These are phyloP conservation scores for Philopedon plagiatum DNA, from an alignment of 2,888 invertebrate genomes.

Conservation along the genomic window DNA sequence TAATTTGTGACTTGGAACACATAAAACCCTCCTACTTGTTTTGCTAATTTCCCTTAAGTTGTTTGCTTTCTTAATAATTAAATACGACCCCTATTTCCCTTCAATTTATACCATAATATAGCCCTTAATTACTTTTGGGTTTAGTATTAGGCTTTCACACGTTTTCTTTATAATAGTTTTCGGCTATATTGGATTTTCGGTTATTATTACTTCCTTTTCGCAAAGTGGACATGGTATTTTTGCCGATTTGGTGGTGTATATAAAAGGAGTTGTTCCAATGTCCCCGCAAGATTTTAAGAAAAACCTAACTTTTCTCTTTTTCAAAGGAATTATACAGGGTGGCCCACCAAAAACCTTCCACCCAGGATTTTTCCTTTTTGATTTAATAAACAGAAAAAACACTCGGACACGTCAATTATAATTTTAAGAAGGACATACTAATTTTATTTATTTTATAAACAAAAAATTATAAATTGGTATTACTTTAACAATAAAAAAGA, in stretches of 20 bases:
- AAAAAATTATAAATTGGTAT: neutral
- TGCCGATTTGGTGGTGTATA: too few relatives aligned
- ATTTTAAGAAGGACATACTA: too few relatives aligned
- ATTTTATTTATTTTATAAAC: too few relatives aligned
- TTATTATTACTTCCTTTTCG: neutral
- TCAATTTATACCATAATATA: slow-evolving; percentile 26
- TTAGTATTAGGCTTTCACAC: slow-evolving; percentile 8
- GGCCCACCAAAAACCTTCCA: too few relatives aligned
- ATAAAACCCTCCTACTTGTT: slow-evolving; percentile 44
- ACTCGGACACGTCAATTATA: too few relatives aligned
- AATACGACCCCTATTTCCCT: slow-evolving; percentile 18
- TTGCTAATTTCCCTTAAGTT: slow-evolving; percentile 43
- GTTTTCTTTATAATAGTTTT: neutral
- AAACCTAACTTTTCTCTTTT: too few relatives aligned
- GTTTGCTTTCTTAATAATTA: slow-evolving; percentile 43
- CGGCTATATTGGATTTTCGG: neutral
- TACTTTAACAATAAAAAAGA: neutral
- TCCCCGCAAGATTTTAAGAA: too few relatives aligned
- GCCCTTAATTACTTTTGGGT: slow-evolving; percentile 11
- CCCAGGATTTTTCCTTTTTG: too few relatives aligned
- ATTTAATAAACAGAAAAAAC: too few relatives aligned
- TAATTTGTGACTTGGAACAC: slow-evolving; percentile 48
- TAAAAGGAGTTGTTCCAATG: too few relatives aligned
- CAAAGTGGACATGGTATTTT: too few relatives aligned
- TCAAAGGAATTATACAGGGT: too few relatives aligned